A percentile compares a stretch with the other conserved stretches of the same genome.
These are phyloP conservation scores for Harpalus rubripes DNA, from an alignment of 2,888 invertebrate genomes.

Conservation along the genomic window DNA sequence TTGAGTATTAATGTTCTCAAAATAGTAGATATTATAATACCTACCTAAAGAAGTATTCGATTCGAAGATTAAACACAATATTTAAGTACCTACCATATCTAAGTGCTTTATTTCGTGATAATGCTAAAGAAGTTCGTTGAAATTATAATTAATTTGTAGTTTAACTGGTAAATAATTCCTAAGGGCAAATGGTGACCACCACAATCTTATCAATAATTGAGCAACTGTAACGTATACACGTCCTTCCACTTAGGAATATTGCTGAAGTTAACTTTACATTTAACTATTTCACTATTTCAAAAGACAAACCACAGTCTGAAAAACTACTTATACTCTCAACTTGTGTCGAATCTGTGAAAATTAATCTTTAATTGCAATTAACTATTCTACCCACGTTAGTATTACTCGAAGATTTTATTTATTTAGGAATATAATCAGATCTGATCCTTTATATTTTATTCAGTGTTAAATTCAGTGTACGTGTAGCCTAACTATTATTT, in stretches of 20 bases:
- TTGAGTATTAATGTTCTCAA: too few relatives aligned
- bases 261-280: conserved; percentile 51
- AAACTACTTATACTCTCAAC: conserved; percentile 35
- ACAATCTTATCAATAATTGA: conserved; percentile 51
- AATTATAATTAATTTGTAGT: conserved; percentile 18
- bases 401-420: not conserved
- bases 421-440: not conserved
- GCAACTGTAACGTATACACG: conserved; percentile 31
- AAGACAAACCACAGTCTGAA: conserved; percentile 9
- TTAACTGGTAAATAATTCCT: conserved; percentile 24
- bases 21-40: too few relatives aligned
- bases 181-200: conserved; percentile 40
- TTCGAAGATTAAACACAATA: too few relatives aligned
- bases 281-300: conserved; percentile 57
- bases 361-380: conserved; percentile 47
- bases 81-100: not conserved
- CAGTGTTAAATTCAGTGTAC: not conserved
- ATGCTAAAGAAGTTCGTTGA: not conserved
- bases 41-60: too few relatives aligned
- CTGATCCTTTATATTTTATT: conserved; percentile 5
- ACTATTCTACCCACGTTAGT: not conserved
- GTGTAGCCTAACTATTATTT: not conserved
- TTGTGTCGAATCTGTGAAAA: conserved; percentile 29
- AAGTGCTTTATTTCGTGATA: not conserved
- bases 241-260: conserved; percentile 45